phyloP scores from a whole-genome alignment of 2,797 vertebrate genomes.

The Mus caroli region DNA sequence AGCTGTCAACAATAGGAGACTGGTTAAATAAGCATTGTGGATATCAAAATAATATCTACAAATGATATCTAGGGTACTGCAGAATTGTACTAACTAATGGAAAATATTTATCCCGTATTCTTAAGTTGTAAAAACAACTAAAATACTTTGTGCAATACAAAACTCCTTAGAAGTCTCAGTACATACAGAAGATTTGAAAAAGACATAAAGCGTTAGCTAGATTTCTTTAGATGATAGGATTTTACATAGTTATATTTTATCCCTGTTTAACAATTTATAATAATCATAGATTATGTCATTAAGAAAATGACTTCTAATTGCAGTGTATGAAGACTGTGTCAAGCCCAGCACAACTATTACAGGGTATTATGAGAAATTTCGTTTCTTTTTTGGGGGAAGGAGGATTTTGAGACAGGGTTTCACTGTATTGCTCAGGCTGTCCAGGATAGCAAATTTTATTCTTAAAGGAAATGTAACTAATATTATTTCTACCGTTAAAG shows the following conservation, averaged over 20 bases:
- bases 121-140: background rate
- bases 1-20: background rate
- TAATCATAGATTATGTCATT: slow-evolving; percentile 1
- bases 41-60: background rate
- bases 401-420: no score
- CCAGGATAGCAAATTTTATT: background rate
- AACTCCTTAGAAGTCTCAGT: background rate
- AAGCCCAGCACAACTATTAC: background rate
- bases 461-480: slow-evolving; percentile 25
- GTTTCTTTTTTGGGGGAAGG: no score
- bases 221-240: slow-evolving; percentile 21
- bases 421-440: no score
- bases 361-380: background rate
- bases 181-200: background rate
- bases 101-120: slow-evolving; percentile 15
- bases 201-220: slow-evolving; percentile 11
- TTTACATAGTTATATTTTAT: background rate
- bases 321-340: background rate
- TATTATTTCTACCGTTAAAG: background rate
- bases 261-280: slow-evolving; percentile 10
- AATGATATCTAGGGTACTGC: background rate
- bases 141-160: slow-evolving; percentile 51
- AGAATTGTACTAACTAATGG: slow-evolving; percentile 6
- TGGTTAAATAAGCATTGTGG: slow-evolving; percentile 15
- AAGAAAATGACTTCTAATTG: slow-evolving; percentile 54